phyloP scores from a whole-genome alignment of 2,888 invertebrate species.

The Lasioglossum marginatum region DNA sequence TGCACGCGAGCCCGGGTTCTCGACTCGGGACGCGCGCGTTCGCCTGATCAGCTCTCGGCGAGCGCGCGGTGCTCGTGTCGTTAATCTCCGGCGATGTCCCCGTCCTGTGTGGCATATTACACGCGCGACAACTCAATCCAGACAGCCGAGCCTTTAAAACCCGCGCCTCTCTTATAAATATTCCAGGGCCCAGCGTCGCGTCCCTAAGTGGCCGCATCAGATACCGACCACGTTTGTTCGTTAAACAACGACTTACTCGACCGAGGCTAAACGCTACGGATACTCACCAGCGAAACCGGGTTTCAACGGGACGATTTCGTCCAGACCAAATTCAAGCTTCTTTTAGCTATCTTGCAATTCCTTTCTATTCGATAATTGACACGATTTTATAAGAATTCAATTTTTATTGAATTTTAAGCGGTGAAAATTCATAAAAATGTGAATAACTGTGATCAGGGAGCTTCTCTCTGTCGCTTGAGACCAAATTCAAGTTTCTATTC shows the following conservation, averaged over 20 bases:
- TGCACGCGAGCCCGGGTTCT: constrained; percentile 4
- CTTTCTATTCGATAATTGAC: too few relatives aligned
- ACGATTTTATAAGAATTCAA: too few relatives aligned
- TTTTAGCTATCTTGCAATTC: not conserved
- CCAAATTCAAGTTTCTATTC: too few relatives aligned
- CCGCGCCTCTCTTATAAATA: constrained; percentile 64
- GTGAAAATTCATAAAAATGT: too few relatives aligned
- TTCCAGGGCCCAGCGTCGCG: constrained; percentile 43
- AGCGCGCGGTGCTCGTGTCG: constrained; percentile 21
- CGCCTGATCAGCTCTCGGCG: not conserved
- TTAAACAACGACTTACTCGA: constrained; percentile 16
- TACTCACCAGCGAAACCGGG: not conserved
- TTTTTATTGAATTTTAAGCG: too few relatives aligned
- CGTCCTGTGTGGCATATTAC: constrained; percentile 47
- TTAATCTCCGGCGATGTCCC: constrained; percentile 33
- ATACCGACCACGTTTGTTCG: constrained; percentile 35
- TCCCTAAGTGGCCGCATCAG: constrained; percentile 41
- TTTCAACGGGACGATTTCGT: constrained; percentile 1
- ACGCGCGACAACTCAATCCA: constrained; percentile 64
- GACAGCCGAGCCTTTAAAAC: constrained; percentile 54
- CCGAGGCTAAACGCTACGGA: not conserved
- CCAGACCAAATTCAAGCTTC: not conserved
- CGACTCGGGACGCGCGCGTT: not conserved
- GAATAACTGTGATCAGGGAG: too few relatives aligned
- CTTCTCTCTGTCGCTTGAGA: too few relatives aligned